Percentiles rank a stretch among this genome's conserved stretches.
Conservation (phyloP, 2,888 invertebrate species). For the Drepana falcataria region DNA sequence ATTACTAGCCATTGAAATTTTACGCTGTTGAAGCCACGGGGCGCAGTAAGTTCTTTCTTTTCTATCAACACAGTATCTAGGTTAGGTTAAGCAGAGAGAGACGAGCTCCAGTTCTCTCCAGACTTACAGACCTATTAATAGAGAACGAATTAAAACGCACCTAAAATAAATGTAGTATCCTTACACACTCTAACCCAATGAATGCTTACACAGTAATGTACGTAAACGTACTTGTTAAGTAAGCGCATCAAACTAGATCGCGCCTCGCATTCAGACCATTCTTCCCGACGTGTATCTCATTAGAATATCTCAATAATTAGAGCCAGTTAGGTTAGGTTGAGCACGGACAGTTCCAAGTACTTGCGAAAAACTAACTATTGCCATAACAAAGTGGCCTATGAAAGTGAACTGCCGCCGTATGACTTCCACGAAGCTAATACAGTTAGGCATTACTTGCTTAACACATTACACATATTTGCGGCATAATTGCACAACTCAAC, state of each 20-base stretch:
- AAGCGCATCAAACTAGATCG: neutral
- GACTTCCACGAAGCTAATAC: slow-evolving; percentile 25
- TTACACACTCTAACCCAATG: too few species aligned
- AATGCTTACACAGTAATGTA: too few species aligned
- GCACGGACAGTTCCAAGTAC: neutral
- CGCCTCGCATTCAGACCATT: neutral
- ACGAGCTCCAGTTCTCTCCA: too few species aligned
- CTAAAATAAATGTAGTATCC: too few species aligned
- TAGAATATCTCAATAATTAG: neutral
- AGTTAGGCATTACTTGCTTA: slow-evolving; percentile 32
- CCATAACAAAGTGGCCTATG: slow-evolving; percentile 8
- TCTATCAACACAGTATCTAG: too few species aligned
- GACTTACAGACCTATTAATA: too few species aligned
- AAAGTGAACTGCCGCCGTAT: slow-evolving; percentile 25
- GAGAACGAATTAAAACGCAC: too few species aligned
- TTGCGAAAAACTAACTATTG: slow-evolving; percentile 1
- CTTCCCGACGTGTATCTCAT: neutral
- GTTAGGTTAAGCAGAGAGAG: too few species aligned
- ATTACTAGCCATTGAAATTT: too few species aligned
- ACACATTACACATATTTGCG: slow-evolving; percentile 27
- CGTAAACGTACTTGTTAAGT: too few species aligned
- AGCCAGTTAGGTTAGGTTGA: neutral
- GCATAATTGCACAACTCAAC: slow-evolving; percentile 36
- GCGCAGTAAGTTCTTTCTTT: too few species aligned
- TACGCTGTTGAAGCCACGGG: too few species aligned